Evolutionary conservation across 2,888 invertebrate species (phyloP).

Genomic region (Caenorhabditis imperialis): DNA sequence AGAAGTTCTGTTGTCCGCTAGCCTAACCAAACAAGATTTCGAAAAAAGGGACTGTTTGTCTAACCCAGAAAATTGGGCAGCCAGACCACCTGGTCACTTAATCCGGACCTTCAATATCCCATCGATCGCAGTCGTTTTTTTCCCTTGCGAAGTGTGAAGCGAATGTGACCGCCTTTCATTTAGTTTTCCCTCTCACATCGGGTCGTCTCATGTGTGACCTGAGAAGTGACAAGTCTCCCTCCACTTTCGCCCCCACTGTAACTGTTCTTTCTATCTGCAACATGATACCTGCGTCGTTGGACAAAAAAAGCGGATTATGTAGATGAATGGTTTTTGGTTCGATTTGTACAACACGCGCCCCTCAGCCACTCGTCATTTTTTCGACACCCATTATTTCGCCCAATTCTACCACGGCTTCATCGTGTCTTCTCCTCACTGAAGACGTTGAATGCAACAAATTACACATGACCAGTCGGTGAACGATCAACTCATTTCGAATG

Average conservation of each 20-base stretch:
- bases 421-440: conserved; percentile 7
- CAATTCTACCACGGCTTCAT: conserved; percentile 38
- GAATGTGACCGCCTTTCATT: neutral
- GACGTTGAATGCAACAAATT: conserved; percentile 41
- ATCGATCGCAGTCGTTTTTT: no score
- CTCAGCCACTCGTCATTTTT: conserved; percentile 6
- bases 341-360: conserved; percentile 7
- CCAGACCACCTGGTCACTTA: no score
- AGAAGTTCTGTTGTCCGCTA: no score
- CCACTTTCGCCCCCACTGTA: conserved; percentile 11
- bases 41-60: no score
- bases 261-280: conserved; percentile 31
- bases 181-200: conserved; percentile 5
- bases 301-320: conserved; percentile 42
- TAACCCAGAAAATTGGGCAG: no score
- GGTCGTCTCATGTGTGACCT: conserved; percentile 31
- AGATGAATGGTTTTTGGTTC: conserved; percentile 35
- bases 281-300: conserved; percentile 9
- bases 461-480: conserved; percentile 22
- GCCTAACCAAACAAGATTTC: no score
- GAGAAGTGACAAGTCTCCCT: conserved; percentile 5
- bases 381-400: conserved; percentile 29
- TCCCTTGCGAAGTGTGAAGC: neutral
- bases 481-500: conserved; percentile 26
- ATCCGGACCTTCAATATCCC: no score